Evolutionary conservation across 2,888 invertebrate species (phyloP), one percentile per base, ranked within the genome.

Genomic region (Parnassius apollo): DNA sequence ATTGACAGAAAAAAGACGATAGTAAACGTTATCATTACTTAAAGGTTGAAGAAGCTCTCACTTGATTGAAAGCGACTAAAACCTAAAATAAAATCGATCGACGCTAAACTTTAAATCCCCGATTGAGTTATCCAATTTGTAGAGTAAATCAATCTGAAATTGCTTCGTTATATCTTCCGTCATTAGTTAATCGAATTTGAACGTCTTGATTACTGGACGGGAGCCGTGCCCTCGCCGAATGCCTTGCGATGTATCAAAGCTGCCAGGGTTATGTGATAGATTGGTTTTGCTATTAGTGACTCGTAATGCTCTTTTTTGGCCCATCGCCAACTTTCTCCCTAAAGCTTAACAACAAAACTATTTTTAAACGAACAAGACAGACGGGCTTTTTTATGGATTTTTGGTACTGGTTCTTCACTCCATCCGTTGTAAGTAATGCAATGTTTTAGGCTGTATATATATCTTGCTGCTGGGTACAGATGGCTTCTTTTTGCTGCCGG

Each of bases 171-270:
- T 53, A 54, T 60, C 53, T 44, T 50, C 48, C 35, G 25, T 55
- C 60, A 55, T 61, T 55, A 61, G 55, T 22, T 55, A 55, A 61
- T 61, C 50, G 60, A 54, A 55, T 61, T 44, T 10, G 44, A 45
- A 53, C 52, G 8, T 13, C 51, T n/a, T 44, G 58, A 59, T 45
- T 59, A 45, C 25, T 46, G 46, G 46, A n/a, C 3, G 58, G 18
- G 9, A 22, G 42, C 18, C 18, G 13, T 51, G 42, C 13, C 50
- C 18, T 12, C 42, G 22, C 4, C 45, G 10, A 42, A 42, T 3
- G 42, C 2, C 18, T 13, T 22, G 42, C n/a, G 18, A 42, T 55
- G 22, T 42, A 60, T 53, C 42, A 48, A 60, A 49, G 48, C 48
- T 35, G 54, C 54, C 54, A 49, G 48, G 25, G 52, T 42, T 54